Conservation (phyloP, 2,113 vertebrate genomes). For the Poeciliopsis prolifica region DNA sequence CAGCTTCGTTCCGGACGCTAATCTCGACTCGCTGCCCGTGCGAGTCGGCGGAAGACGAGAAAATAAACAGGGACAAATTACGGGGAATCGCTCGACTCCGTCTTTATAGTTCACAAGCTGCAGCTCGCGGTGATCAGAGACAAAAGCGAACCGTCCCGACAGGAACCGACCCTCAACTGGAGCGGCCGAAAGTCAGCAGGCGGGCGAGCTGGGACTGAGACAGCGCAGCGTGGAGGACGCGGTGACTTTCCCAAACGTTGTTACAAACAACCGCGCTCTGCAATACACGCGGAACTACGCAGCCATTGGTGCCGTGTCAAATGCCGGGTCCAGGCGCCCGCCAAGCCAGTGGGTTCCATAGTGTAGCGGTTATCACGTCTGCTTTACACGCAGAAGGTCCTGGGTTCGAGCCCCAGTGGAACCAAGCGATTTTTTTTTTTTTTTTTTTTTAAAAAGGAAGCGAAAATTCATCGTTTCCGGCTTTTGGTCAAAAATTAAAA, state of each 20-base stretch:
- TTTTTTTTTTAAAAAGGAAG: no score
- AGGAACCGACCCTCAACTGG: slow-evolving; percentile 3
- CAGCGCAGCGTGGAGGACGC: neutral
- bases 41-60: neutral
- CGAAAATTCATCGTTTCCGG: no score
- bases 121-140: slow-evolving; percentile 1
- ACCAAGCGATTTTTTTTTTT: slow-evolving; percentile 72
- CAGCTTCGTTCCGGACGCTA: neutral
- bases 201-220: neutral
- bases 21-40: neutral
- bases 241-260: neutral
- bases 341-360: slow-evolving; percentile 85
- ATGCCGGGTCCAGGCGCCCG: no score
- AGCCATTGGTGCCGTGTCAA: no score
- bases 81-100: neutral
- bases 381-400: slow-evolving; percentile 99
- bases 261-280: neutral
- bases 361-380: slow-evolving; percentile 99
- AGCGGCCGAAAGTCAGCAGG: neutral
- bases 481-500: no score
- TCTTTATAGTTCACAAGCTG: neutral
- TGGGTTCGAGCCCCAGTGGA: slow-evolving; percentile 99
- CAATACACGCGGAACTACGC: no score
- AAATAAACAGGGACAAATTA: slow-evolving; percentile 3
- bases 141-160: slow-evolving; percentile 16